phyloP scores from a whole-genome alignment of 2,888 invertebrate genomes.

The Nomada ferruginata region DNA sequence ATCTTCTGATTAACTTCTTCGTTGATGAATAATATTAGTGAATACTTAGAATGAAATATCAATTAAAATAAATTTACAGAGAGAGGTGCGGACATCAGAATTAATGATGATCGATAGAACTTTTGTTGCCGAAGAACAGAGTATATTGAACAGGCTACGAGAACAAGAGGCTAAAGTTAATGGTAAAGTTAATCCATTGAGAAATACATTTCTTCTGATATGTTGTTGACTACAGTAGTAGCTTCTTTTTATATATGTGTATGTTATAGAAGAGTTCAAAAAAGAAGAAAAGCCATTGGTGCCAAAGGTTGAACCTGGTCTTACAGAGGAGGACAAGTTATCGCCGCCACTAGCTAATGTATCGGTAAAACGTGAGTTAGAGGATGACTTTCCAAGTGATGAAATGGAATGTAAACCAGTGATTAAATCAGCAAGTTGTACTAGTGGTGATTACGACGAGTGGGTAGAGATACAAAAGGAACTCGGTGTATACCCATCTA shows the following conservation, averaged over 20 bases:
- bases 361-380: slow-evolving; percentile 81
- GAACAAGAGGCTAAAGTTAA: slow-evolving; percentile 84
- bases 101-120: slow-evolving; percentile 91
- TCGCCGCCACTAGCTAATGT: slow-evolving; percentile 73
- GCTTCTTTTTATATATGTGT: background rate
- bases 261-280: slow-evolving; percentile 79
- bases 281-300: slow-evolving; percentile 81
- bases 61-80: slow-evolving; percentile 83
- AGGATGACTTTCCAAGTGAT: slow-evolving; percentile 79
- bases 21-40: background rate
- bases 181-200: slow-evolving; percentile 70
- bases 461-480: slow-evolving; percentile 89
- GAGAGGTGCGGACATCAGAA: slow-evolving; percentile 90
- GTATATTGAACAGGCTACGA: slow-evolving; percentile 87
- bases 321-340: slow-evolving; percentile 74
- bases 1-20: no score
- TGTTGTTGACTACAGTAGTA: slow-evolving; percentile 13
- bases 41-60: slow-evolving; percentile 22
- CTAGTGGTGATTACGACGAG: slow-evolving; percentile 86
- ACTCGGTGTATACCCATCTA: slow-evolving; percentile 84
- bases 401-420: slow-evolving; percentile 78
- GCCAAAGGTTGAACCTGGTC: slow-evolving; percentile 81
- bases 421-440: slow-evolving; percentile 78
- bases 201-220: background rate
- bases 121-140: slow-evolving; percentile 90